These are phyloP conservation scores for Apamea monoglypha DNA, from an alignment of 2,888 invertebrate genomes.

Conservation along the genomic window DNA sequence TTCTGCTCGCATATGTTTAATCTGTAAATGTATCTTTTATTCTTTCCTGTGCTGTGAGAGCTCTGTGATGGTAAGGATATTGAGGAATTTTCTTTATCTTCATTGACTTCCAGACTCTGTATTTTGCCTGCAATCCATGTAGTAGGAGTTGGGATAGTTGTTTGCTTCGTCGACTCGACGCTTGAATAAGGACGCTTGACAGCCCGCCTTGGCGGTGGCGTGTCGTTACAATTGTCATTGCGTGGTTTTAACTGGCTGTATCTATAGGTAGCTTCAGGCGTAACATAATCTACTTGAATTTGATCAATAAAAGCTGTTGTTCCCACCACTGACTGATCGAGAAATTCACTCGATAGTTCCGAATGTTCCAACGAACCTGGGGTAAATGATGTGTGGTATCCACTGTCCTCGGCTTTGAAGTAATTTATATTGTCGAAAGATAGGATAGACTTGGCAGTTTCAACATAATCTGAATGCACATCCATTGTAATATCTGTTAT, in stretches of 20 bases:
- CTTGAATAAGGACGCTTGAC: constrained; percentile 81
- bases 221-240: constrained; percentile 69
- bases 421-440: constrained; percentile 76
- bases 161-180: constrained; percentile 69
- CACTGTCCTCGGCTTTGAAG: constrained; percentile 85
- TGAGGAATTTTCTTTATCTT: constrained; percentile 74
- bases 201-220: constrained; percentile 79
- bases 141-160: constrained; percentile 81
- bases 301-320: constrained; percentile 73
- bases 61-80: constrained; percentile 61
- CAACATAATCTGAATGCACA: constrained; percentile 77
- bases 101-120: constrained; percentile 82
- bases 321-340: constrained; percentile 73
- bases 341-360: constrained; percentile 78
- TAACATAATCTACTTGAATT: constrained; percentile 74
- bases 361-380: constrained; percentile 83
- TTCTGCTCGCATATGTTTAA: constrained; percentile 69
- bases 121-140: constrained; percentile 85
- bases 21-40: constrained; percentile 62
- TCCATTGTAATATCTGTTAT: constrained; percentile 75
- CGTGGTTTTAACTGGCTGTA: constrained; percentile 65
- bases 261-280: constrained; percentile 63
- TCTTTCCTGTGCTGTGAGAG: constrained; percentile 61
- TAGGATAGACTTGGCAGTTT: constrained; percentile 77
- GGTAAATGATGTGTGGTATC: constrained; percentile 85